Conservation (phyloP, 2,113 vertebrate species). For the Girardinichthys multiradiatus region DNA sequence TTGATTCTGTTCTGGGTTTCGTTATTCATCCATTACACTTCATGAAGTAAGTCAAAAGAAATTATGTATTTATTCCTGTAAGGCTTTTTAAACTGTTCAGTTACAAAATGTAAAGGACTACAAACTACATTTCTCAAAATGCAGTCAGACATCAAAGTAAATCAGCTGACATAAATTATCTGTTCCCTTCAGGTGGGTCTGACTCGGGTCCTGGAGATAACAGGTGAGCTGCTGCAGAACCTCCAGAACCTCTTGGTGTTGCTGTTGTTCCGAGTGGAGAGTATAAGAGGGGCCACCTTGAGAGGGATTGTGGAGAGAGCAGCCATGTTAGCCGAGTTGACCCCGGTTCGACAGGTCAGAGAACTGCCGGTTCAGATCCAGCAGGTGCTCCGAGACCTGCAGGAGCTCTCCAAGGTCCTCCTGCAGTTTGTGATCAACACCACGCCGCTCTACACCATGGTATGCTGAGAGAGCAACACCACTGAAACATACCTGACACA, state of each 20-base stretch:
- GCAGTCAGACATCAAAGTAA: background rate
- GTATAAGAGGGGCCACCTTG: constrained; percentile 36
- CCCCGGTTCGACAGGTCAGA: constrained; percentile 43
- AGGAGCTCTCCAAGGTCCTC: constrained; percentile 67
- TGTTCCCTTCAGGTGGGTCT: constrained; percentile 66
- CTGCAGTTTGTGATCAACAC: constrained; percentile 77
- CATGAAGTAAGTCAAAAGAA: no score
- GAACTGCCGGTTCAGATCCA: constrained; percentile 59
- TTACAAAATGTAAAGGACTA: no score
- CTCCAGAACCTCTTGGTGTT: constrained; percentile 58
- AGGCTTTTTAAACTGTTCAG: no score
- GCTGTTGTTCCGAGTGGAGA: constrained; percentile 51
- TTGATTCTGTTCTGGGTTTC: no score
- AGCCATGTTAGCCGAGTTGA: constrained; percentile 37
- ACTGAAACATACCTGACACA: background rate
- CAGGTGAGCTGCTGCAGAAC: constrained; percentile 46
- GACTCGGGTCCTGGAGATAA: constrained; percentile 43
- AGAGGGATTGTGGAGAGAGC: constrained; percentile 26
- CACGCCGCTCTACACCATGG: constrained; percentile 76
- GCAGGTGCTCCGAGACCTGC: constrained; percentile 56
- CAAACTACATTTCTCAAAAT: background rate
- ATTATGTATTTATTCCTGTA: no score
- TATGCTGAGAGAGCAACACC: constrained; percentile 29
- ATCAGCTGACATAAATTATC: background rate
- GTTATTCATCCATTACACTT: no score